A percentile compares a stretch with the other conserved stretches of the same genome.
Evolutionary conservation across 64 coral and sea anemone genomes (phyloP).

Genomic region (Stichodactyla helianthus): DNA sequence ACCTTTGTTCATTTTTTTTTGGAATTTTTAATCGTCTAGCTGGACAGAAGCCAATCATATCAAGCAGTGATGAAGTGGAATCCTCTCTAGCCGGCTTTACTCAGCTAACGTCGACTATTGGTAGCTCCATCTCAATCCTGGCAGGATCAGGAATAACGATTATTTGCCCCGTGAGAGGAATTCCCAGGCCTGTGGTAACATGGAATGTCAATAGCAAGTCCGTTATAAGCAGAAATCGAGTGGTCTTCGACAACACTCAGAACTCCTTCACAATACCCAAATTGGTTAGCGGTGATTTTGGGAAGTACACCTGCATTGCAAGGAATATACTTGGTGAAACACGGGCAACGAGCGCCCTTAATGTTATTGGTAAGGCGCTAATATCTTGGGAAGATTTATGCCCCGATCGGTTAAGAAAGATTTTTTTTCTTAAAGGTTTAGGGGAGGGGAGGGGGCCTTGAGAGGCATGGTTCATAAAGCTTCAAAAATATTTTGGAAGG

Average conservation of each 20-base stretch:
- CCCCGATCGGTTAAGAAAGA: no score
- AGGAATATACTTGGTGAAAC: slow-evolving; percentile 46
- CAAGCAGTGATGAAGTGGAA: slow-evolving; percentile 5
- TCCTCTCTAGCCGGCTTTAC: slow-evolving; percentile 3
- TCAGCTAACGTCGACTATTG: neutral
- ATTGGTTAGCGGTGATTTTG: slow-evolving; percentile 24
- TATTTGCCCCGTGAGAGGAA: slow-evolving; percentile 42
- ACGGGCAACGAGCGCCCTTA: slow-evolving; percentile 31
- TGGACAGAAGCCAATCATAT: slow-evolving; percentile 16
- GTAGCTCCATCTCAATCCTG: slow-evolving; percentile 14
- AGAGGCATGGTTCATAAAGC: no score
- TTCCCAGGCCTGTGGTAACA: slow-evolving; percentile 53
- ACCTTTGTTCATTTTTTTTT: neutral
- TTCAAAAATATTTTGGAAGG: no score
- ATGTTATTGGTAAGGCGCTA: slow-evolving; percentile 49
- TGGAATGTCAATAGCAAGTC: slow-evolving; percentile 29
- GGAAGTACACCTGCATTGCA: slow-evolving; percentile 61
- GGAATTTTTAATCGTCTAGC: neutral
- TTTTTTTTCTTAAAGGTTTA: no score
- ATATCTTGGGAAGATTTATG: no score
- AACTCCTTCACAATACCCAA: slow-evolving; percentile 18
- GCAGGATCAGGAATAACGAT: slow-evolving; percentile 2
- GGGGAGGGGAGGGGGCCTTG: no score
- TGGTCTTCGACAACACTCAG: neutral
- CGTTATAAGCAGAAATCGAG: slow-evolving; percentile 17